phyloP scores from a whole-genome alignment of 2,113 vertebrate species.

The Cariama cristata region DNA sequence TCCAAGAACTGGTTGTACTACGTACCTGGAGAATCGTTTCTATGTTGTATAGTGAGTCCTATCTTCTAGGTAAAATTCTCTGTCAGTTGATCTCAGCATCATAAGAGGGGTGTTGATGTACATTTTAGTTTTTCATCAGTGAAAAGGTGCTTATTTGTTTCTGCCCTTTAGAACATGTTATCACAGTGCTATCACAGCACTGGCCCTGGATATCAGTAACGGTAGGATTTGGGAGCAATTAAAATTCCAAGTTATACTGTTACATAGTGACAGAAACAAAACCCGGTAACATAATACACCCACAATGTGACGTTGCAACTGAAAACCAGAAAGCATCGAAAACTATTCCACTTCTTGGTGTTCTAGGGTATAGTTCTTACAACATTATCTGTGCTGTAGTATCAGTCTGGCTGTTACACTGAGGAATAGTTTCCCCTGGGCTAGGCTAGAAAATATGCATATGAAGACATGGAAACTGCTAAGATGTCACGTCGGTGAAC shows the following conservation, averaged over 20 bases:
- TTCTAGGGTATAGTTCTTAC: background rate
- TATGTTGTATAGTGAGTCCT: background rate
- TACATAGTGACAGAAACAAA: slow-evolving; percentile 50
- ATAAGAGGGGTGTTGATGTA: slow-evolving; percentile 4
- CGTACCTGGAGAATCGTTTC: background rate
- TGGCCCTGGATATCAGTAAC: background rate
- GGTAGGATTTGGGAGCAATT: background rate
- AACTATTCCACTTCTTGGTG: fast-evolving
- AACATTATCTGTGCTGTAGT: background rate
- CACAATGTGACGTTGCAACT: background rate
- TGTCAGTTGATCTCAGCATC: background rate
- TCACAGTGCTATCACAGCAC: background rate
- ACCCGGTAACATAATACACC: slow-evolving; percentile 1
- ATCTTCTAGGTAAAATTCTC: background rate
- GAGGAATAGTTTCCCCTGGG: background rate
- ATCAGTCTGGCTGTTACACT: background rate
- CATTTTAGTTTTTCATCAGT: slow-evolving; percentile 23
- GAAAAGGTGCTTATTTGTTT: slow-evolving; percentile 30
- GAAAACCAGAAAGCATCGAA: slow-evolving; percentile 29
- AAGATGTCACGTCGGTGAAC: background rate
- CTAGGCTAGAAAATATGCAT: slow-evolving; percentile 14
- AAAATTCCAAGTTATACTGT: slow-evolving; percentile 53
- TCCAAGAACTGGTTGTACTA: background rate
- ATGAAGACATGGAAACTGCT: background rate
- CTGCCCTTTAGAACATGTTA: slow-evolving; percentile 20